Conservation (phyloP, 1,140 invertebrate species). For the Ceratosolen solmsi region DNA sequence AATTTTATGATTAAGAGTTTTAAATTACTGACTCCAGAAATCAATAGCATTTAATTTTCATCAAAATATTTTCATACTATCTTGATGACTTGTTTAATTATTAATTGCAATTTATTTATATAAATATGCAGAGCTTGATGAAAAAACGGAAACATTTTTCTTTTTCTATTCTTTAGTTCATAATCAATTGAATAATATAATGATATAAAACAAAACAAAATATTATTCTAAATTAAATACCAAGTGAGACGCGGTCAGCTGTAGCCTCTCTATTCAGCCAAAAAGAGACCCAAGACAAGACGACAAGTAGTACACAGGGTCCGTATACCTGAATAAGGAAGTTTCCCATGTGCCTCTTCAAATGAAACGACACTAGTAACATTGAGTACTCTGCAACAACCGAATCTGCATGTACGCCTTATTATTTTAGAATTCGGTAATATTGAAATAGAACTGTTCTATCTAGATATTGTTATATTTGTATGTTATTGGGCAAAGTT, state of each 20-base stretch:
- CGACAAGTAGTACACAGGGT: conserved; percentile 88
- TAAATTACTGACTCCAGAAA: neutral
- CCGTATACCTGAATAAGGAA: conserved; percentile 92
- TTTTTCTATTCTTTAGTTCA: too few species aligned
- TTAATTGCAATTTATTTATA: too few species aligned
- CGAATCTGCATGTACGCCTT: conserved; percentile 63
- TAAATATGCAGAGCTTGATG: neutral
- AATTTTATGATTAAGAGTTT: neutral
- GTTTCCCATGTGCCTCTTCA: conserved; percentile 89
- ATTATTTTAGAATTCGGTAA: neutral
- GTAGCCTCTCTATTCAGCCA: conserved; percentile 93
- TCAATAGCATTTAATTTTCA: neutral
- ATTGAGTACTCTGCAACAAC: conserved; percentile 80
- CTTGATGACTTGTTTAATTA: too few species aligned
- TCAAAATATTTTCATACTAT: neutral
- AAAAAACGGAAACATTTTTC: neutral
- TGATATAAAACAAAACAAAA: neutral
- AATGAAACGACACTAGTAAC: conserved; percentile 86
- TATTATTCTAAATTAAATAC: conserved; percentile 67
- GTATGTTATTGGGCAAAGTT: too few species aligned
- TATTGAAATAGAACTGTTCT: neutral
- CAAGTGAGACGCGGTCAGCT: conserved; percentile 87
- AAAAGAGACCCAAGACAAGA: conserved; percentile 92
- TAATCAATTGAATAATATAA: neutral
- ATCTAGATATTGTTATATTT: conserved; percentile 2